Base-by-base conservation (phyloP, 2,797 vertebrate genomes). In the Cryptoprocta ferox region DNA sequence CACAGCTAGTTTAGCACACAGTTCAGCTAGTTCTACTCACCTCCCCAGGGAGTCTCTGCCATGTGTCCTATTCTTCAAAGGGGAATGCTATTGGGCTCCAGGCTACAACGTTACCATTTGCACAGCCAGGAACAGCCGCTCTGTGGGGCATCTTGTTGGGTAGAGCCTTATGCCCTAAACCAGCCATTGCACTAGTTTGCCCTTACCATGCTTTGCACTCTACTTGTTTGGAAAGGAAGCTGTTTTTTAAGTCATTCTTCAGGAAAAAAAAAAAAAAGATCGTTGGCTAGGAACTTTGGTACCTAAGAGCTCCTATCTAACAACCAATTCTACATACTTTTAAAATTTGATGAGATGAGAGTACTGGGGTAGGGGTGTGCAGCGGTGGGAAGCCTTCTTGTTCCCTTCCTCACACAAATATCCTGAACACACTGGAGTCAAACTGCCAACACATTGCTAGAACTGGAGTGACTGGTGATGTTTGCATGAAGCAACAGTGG, bases 401-500 rank as follows among this genome's bases (percentile, higher is more conserved):
- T 15, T 89, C 30, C 45, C 30, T 42, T 45, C 26, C 14, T 48
- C 78, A 48, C 10, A 7, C 56, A 61, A 56, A 37, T 42, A 70
- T 48, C 6, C 45, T 42, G 12, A 59, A 21, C 11, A 3, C 4
- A 7, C 18, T 1, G 19, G 4, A 24, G 7, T 28, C 13, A 56
- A 89, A 80, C 56, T 13, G 39, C 53, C 26, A 9, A 6, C 21
- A 0, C 0, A 3, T 3, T 3, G 0, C 5, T n/a, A 42, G 32
- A 42, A 10, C 6, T 0, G 0, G 16, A 48, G 11, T 1, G 0
- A 32, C 24, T 45, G 61, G 24, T 8, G 28, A 85, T 10, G 68
- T 76, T 93, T 92, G 5, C 35, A 21, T 84, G 96, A 98, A 90
- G 91, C 98, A 97, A 96, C 92, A 98, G 96, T 86, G 98, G 30